A percentile compares a stretch with the other conserved stretches of the same genome.
phyloP scores from a whole-genome alignment of 2,113 vertebrate genomes.

The Eretmodus cyanostictus region DNA sequence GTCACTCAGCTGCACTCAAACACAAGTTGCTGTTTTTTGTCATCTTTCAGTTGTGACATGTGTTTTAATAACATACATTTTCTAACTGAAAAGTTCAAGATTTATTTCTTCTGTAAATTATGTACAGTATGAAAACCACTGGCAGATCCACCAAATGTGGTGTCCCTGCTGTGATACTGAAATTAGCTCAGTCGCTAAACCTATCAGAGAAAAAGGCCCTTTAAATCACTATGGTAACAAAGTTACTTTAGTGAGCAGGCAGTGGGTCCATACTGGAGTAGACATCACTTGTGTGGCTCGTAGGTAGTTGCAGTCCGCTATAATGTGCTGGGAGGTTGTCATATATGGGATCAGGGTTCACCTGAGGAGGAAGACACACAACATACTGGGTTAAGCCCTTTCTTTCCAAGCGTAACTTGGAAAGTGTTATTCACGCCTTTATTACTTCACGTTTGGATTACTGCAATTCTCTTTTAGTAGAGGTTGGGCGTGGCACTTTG shows the following conservation, averaged over 20 bases:
- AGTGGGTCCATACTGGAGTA: neutral
- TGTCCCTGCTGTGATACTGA: neutral
- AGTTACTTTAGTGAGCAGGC: neutral
- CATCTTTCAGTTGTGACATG: neutral
- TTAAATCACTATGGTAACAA: accelerated
- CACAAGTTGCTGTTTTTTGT: neutral
- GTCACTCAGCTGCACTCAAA: neutral
- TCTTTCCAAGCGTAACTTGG: neutral
- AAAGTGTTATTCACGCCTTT: accelerated
- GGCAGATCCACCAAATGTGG: neutral
- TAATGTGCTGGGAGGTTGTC: neutral
- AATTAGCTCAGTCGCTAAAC: accelerated
- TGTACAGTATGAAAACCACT: neutral
- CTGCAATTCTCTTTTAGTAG: neutral
- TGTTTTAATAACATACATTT: neutral
- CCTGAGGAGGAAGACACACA: neutral
- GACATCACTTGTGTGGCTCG: neutral
- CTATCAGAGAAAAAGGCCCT: neutral
- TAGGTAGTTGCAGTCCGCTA: neutral
- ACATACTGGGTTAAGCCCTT: neutral
- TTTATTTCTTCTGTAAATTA: neutral
- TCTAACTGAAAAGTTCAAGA: neutral
- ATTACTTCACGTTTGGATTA: neutral
- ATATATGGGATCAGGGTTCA: neutral
- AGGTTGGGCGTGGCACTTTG: neutral